A percentile compares a stretch with the other conserved stretches of the same genome.
phyloP scores from a whole-genome alignment of 2,797 vertebrate genomes.

The Lepilemur septentrionalis region DNA sequence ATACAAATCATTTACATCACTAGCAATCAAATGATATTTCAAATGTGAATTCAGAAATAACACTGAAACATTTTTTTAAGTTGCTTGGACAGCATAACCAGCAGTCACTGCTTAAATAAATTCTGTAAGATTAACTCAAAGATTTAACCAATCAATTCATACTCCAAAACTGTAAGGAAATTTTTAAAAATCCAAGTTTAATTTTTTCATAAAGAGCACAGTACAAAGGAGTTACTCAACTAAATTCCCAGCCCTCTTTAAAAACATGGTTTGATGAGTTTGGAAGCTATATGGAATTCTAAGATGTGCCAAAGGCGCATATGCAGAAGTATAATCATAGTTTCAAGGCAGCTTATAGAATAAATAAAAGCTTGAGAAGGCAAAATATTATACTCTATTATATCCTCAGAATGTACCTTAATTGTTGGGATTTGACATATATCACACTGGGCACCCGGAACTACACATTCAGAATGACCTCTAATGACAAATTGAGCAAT shows the following conservation, averaged over 20 bases:
- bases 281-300: neutral
- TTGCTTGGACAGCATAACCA: neutral
- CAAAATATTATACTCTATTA: neutral
- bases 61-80: neutral
- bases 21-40: neutral
- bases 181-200: neutral
- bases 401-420: neutral
- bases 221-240: neutral
- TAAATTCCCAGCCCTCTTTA: neutral
- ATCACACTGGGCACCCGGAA: accelerated
- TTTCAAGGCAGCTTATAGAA: neutral
- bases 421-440: neutral
- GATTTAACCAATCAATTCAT: neutral
- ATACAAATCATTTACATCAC: neutral
- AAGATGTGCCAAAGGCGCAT: neutral
- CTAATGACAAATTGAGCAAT: neutral
- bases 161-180: neutral
- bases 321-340: neutral
- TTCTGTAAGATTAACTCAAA: neutral
- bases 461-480: neutral
- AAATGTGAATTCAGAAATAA: neutral
- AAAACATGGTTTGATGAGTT: neutral
- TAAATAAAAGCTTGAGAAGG: slow-evolving; percentile 10
- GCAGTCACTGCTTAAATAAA: neutral
- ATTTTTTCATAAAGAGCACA: neutral